Conservation (phyloP, 2,113 vertebrate species). For the Nipponia nippon region DNA sequence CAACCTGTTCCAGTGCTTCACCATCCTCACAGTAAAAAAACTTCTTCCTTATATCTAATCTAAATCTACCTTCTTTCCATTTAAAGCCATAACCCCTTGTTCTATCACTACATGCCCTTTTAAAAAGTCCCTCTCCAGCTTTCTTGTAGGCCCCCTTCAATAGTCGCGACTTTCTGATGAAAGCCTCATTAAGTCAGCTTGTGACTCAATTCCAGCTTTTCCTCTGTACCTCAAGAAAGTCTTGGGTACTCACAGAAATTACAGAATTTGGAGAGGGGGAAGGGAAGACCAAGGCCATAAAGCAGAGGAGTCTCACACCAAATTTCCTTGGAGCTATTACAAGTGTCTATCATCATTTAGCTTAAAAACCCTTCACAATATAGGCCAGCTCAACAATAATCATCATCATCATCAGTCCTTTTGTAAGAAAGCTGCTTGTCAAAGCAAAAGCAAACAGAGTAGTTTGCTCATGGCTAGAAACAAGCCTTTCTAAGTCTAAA, state of each 20-base stretch:
- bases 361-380: not conserved
- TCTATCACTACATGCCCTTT: too few species aligned
- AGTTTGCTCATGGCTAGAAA: not conserved
- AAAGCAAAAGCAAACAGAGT: not conserved
- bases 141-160: not conserved
- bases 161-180: not conserved
- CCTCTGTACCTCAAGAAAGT: not conserved
- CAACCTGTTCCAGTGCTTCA: too few species aligned
- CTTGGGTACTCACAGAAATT: not conserved
- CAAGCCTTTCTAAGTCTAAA: not conserved
- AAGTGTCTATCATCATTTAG: not conserved
- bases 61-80: too few species aligned
- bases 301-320: not conserved
- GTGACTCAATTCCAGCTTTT: constrained; percentile 33
- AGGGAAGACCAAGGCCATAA: not conserved
- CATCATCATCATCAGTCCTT: not conserved
- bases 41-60: too few species aligned
- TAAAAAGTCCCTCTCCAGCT: too few species aligned
- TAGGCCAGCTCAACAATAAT: not conserved
- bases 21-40: too few species aligned
- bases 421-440: not conserved
- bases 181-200: not conserved
- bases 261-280: not conserved
- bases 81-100: too few species aligned
- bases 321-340: not conserved